Evolutionary conservation across 92 coral and sea anemone genomes (phyloP).

Genomic region (Nematostella vectensis): DNA sequence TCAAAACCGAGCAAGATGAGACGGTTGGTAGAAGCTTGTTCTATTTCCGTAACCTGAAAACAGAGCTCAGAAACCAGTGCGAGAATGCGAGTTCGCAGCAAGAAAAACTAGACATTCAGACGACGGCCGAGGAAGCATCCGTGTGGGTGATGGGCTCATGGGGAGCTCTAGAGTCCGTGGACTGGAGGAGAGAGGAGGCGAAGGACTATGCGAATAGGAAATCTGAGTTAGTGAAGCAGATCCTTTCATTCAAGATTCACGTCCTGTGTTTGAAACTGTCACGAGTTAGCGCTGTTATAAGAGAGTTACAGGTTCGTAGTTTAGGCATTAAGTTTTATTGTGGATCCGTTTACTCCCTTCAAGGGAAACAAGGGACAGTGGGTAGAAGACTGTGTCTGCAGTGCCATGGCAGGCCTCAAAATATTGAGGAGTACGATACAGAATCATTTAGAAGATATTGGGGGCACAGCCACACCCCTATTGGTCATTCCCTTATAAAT

Average conservation of each 20-base stretch:
- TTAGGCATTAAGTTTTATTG: too few relatives aligned
- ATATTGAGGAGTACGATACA: too few relatives aligned
- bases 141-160: conserved; percentile 82
- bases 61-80: conserved; percentile 53
- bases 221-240: conserved; percentile 43
- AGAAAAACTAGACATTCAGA: conserved; percentile 52
- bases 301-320: conserved; percentile 43
- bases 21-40: conserved; percentile 49
- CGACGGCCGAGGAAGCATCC: conserved; percentile 32
- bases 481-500: too few relatives aligned
- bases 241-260: conserved; percentile 58
- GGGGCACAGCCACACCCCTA: too few relatives aligned
- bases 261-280: conserved; percentile 59
- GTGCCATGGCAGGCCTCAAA: too few relatives aligned
- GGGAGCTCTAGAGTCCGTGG: conserved; percentile 72
- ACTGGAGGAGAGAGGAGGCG: conserved; percentile 56
- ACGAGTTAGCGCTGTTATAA: conserved; percentile 39
- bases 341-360: too few relatives aligned
- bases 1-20: conserved; percentile 46
- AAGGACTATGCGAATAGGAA: conserved; percentile 51
- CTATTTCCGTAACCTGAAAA: conserved; percentile 43
- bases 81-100: conserved; percentile 57
- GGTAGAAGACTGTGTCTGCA: too few relatives aligned
- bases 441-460: too few relatives aligned
- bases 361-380: too few relatives aligned